A percentile compares a stretch with the other conserved stretches of the same genome.
phyloP scores from a whole-genome alignment of 2,888 invertebrate genomes.

The Autographa gamma region DNA sequence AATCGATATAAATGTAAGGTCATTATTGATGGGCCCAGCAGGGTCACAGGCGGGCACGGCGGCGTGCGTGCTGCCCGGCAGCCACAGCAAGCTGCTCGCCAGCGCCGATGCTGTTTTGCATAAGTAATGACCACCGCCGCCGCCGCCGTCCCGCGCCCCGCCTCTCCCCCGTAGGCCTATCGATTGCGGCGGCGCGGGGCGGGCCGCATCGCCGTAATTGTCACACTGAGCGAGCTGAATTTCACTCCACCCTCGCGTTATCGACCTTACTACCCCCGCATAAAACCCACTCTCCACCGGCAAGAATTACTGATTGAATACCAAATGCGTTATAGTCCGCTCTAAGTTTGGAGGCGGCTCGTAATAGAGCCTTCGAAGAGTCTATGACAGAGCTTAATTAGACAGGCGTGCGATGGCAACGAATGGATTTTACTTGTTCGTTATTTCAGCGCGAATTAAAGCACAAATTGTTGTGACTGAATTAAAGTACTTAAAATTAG shows the following conservation, averaged over 20 bases:
- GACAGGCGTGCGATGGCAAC: conserved; percentile 86
- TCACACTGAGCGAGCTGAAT: conserved; percentile 86
- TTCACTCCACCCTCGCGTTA: conserved; percentile 78
- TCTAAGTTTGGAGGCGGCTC: conserved; percentile 87
- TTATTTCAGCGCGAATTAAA: conserved; percentile 77
- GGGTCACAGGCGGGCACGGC: conserved; percentile 55
- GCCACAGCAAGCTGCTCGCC: conserved; percentile 49
- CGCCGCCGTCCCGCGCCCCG: conserved; percentile 74
- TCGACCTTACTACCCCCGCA: conserved; percentile 82
- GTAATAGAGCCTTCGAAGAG: conserved; percentile 89
- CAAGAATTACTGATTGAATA: conserved; percentile 78
- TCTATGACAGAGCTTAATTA: conserved; percentile 89
- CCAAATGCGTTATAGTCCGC: conserved; percentile 86
- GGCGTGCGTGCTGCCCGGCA: conserved; percentile 54
- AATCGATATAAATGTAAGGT: conserved; percentile 66
- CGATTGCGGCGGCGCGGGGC: conserved; percentile 91
- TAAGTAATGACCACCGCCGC: conserved; percentile 82
- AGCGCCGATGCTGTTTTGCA: conserved; percentile 84
- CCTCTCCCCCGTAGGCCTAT: conserved; percentile 91
- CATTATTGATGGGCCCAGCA: conserved; percentile 56
- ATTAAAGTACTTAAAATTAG: conserved; percentile 71
- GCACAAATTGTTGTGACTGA: conserved; percentile 69
- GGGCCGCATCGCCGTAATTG: conserved; percentile 88
- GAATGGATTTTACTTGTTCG: conserved; percentile 88
- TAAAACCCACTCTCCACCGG: conserved; percentile 75